Evolutionary conservation across 1,140 invertebrate species (phyloP), one percentile per base, ranked within the genome.

Genomic region (Euwallacea fornicatus): DNA sequence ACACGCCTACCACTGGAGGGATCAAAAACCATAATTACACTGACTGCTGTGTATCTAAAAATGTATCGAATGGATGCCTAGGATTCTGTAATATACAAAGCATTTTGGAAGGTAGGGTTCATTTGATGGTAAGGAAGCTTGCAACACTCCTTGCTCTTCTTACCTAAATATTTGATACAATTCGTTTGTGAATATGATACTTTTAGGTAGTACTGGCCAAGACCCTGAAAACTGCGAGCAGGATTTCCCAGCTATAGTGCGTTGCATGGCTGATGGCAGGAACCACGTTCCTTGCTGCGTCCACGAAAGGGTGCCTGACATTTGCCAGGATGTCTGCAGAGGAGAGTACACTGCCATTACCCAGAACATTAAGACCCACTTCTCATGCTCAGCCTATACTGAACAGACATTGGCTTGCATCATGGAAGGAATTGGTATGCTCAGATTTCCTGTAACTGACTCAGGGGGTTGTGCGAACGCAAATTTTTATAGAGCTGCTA

Each of bases 231-330:
- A 88, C 21, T 94, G 92, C 75, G 91, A 93, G 80, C 81, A 84
- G 42, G 90, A 93, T 76, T 91, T 94, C 75, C 89, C 90, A 0
- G 81, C 85, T 47, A 93, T 94, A 69, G 91, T 93, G 10, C 87
- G 84, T 42, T 89, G 87, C 76, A 89, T 89, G 88, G 87, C 86
- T 76, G 92, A 93, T 81, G 90, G 91, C 0, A 83, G 91, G 33
- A 93, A 94, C 82, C 92, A 94, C 82, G 89, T 92, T 46, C 92
- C 92, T 0, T 94, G 92, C 80, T 94, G 93, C 78, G 86, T 90
- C 13, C 86, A 90, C 70, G 91, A 93, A 80, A 85, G 88, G 60
- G 89, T 94, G 15, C 92, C 92, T 0, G 90, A 93, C 80, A 88
- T 93, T 64, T 94, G 93, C 79, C 91, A 92, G 77, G 91, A 93